A percentile compares a stretch with the other conserved stretches of the same genome.
These are phyloP conservation scores for Macrobrachium rosenbergii DNA, from an alignment of 1,140 invertebrate genomes.

Conservation along the genomic window DNA sequence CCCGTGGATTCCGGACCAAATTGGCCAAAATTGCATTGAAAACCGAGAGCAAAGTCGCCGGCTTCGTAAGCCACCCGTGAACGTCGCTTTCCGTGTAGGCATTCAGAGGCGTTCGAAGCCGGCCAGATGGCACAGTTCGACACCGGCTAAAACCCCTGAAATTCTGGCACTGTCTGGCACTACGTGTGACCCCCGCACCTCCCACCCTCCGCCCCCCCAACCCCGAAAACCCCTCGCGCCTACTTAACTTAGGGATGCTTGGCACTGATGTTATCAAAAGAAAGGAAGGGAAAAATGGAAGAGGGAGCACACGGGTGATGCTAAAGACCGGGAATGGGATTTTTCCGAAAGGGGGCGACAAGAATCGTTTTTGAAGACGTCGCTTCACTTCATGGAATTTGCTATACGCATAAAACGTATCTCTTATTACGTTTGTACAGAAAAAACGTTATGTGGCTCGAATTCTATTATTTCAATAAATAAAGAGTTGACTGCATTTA, in stretches of 20 bases:
- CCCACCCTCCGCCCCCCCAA: too few species aligned
- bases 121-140: neutral
- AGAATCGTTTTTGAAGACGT: too few species aligned
- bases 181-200: too few species aligned
- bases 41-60: neutral
- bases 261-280: neutral
- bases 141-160: neutral
- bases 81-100: constrained; percentile 56
- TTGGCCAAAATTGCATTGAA: neutral
- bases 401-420: too few species aligned
- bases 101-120: constrained; percentile 40
- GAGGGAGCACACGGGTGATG: neutral
- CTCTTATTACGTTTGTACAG: too few species aligned
- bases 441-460: too few species aligned
- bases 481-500: too few species aligned
- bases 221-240: too few species aligned
- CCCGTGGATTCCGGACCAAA: neutral
- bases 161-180: neutral
- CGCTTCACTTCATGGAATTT: too few species aligned
- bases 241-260: too few species aligned
- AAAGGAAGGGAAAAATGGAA: constrained; percentile 2
- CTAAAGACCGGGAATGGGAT: neutral
- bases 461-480: too few species aligned
- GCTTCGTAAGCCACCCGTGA: constrained; percentile 35
- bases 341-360: too few species aligned